Conservation (phyloP, 2,797 vertebrate species). For the Sebastiscus tertius region DNA sequence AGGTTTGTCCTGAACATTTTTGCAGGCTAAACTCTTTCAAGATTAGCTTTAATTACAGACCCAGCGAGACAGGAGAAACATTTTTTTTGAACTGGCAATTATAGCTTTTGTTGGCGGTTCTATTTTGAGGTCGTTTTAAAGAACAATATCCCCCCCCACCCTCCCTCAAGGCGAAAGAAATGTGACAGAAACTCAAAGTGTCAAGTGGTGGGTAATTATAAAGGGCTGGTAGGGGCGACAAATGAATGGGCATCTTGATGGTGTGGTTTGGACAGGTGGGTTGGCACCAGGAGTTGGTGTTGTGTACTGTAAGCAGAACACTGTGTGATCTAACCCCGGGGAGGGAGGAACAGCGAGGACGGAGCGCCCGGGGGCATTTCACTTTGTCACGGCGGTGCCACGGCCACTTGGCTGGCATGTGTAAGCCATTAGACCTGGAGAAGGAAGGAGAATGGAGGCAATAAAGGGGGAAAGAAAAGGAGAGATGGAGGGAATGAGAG, state of each 20-base stretch:
- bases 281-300: constrained; percentile 46
- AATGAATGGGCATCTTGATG: constrained; percentile 47
- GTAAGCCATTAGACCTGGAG: constrained; percentile 71
- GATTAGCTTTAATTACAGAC: constrained; percentile 70
- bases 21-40: constrained; percentile 53
- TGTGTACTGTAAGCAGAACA: constrained; percentile 70
- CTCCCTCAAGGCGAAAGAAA: constrained; percentile 11
- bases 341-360: constrained; percentile 37
- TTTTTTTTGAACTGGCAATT: constrained; percentile 61
- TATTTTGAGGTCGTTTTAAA: constrained; percentile 48
- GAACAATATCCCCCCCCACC: constrained; percentile 25
- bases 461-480: constrained; percentile 50
- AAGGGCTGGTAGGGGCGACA: constrained; percentile 28
- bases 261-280: constrained; percentile 69
- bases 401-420: constrained; percentile 69
- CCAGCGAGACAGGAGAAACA: constrained; percentile 47
- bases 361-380: constrained; percentile 37
- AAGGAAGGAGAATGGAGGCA: constrained; percentile 51
- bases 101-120: constrained; percentile 61
- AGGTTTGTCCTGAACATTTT: constrained; percentile 53
- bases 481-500: constrained; percentile 31
- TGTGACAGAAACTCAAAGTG: constrained; percentile 26
- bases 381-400: constrained; percentile 57
- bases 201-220: constrained; percentile 18
- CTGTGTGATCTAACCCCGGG: constrained; percentile 51